Evolutionary conservation across 2,888 invertebrate genomes (phyloP).

Genomic region (Zonitis immaculata): DNA sequence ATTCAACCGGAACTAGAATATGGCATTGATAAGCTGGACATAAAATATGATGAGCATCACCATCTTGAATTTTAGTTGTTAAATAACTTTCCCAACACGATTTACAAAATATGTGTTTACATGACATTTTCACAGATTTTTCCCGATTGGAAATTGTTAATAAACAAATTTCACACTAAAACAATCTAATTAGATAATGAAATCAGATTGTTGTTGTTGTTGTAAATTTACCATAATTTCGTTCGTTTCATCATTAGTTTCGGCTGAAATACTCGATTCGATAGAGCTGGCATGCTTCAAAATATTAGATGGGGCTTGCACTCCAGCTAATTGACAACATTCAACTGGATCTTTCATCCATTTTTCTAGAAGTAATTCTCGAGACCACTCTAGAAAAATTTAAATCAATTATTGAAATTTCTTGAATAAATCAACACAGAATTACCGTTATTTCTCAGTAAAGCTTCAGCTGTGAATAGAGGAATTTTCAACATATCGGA

Average conservation of each 20-base stretch:
- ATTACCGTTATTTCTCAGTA: constrained; percentile 61
- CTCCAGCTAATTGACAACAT: constrained; percentile 63
- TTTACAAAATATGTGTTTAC: constrained; percentile 61
- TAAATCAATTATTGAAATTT: background rate
- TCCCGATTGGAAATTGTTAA: constrained; percentile 50
- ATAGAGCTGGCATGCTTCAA: constrained; percentile 44
- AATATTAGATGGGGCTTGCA: constrained; percentile 57
- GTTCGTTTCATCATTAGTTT: constrained; percentile 33
- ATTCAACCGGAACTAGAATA: constrained; percentile 60
- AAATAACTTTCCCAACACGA: constrained; percentile 64
- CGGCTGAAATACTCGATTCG: constrained; percentile 43
- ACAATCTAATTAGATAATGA: constrained; percentile 11
- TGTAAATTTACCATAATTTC: constrained; percentile 40
- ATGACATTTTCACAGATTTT: constrained; percentile 55
- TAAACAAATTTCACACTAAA: constrained; percentile 60
- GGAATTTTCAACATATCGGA: constrained; percentile 68
- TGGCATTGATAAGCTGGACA: constrained; percentile 63
- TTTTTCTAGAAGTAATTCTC: constrained; percentile 59
- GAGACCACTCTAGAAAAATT: constrained; percentile 58
- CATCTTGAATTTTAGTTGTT: constrained; percentile 61
- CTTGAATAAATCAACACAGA: background rate
- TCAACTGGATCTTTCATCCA: constrained; percentile 64
- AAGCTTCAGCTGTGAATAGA: constrained; percentile 64
- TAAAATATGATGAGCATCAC: constrained; percentile 60
- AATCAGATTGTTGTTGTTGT: background rate